Conservation (phyloP, 2,888 invertebrate species). For the Zygothrica quintamaculata region DNA sequence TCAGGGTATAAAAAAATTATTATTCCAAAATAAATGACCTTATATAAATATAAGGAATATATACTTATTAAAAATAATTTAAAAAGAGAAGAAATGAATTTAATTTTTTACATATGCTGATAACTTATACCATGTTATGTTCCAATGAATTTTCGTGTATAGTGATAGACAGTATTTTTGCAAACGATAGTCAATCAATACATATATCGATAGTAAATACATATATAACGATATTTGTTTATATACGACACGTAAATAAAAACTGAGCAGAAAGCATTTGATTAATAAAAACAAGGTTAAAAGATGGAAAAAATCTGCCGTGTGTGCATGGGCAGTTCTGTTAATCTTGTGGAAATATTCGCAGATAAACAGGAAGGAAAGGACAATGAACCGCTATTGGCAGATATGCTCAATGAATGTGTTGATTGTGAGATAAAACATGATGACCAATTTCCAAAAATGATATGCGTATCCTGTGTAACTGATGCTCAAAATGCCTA, state of each 20-base stretch:
- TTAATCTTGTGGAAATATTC: constrained; percentile 35
- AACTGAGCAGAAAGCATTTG: not conserved
- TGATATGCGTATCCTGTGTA: constrained; percentile 44
- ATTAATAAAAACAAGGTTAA: constrained; percentile 3
- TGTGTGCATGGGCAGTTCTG: constrained; percentile 37
- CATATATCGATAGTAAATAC: no score
- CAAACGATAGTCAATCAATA: not conserved
- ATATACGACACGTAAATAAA: no score
- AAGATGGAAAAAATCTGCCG: constrained; percentile 31
- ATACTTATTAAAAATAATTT: no score
- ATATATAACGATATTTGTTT: no score
- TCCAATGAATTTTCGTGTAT: no score
- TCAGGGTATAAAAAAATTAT: no score
- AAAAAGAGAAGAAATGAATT: no score
- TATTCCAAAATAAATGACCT: no score
- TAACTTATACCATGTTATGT: not conserved
- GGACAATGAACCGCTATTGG: constrained; percentile 32
- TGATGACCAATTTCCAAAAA: constrained; percentile 46
- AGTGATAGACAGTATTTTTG: no score
- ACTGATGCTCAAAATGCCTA: constrained; percentile 47
- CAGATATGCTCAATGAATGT: constrained; percentile 43
- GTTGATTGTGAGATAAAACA: constrained; percentile 27
- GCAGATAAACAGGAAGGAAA: not conserved
- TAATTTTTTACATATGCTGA: no score
- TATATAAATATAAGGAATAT: no score